Evolutionary conservation across 2,797 vertebrate genomes (phyloP), one percentile per base, ranked within the genome.

Genomic region (Neosalanx taihuensis): DNA sequence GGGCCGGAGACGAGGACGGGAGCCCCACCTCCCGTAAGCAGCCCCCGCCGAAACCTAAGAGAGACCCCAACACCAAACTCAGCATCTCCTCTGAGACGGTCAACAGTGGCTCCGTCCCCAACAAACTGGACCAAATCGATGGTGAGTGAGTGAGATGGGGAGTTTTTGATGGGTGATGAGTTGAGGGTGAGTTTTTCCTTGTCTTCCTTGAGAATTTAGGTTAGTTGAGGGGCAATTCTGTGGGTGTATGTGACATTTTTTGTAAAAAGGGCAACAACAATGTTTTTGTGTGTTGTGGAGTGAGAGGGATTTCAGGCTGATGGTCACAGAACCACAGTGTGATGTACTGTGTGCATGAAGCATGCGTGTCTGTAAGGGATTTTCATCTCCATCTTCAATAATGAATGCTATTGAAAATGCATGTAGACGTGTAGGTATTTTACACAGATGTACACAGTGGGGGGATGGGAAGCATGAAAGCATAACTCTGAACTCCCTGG

Each of bases 31-130:
- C 93, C 69, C 92, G 95, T 35, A 96, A 95, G 88, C 96, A 95
- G 30, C 97, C 97, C 0, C 97, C 97, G 0, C 97, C 97, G 15
- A 99, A 99, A 88, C 97, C 97, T 57, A 95, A 94, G 81, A 85
- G 97, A 83, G 96, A 98, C 83, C 97, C 97, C 69, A 96, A 89
- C 87, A 98, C 97, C 85, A 98, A 98, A 88, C 85, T 99, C 76
- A 98, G 96, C 91, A 95, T 92, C 79, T 98, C 96, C 0, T 96
- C 95, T 0, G 97, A 99, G 90, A 95, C 93, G 0, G 96, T 98
- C 81, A 94, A 96, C 49, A 87, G 90, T 6, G 85, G 90, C 29
- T 79, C 89, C 1, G 64, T 46, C 29, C 79, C 88, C 6, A 89
- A 92, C 79, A 89, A 92, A 23, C 77, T 49, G 41, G 64, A 51